Base-by-base conservation (phyloP, 2,113 vertebrate genomes). In the Microcebus jonahi region DNA sequence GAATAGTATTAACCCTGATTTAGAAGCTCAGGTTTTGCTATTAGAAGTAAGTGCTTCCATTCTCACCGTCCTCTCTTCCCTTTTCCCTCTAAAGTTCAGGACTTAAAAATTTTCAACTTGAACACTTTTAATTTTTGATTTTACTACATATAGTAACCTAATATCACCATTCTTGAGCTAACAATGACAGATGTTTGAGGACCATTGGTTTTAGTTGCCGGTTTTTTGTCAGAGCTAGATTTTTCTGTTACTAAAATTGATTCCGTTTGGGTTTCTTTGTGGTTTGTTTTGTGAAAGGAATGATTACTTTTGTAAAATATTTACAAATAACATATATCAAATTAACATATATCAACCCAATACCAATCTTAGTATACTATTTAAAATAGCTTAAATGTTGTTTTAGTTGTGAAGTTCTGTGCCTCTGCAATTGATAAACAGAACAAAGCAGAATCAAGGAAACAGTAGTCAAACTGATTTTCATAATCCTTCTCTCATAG, bases 381-480 rank as follows among this genome's bases (percentile, higher is more conserved):
- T 96, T 84, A 73, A 85, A 59, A 15, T 48, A 97, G n/a, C 79
- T 12, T 96, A 93, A 92, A 36, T 93, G 88, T 76, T 98, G 83
- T 96, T 92, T 98, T 96, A 93, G 88, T 95, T 95, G 65, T 27
- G 85, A 94, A 96, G 48, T 82, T 96, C 85, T 97, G 88, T 90
- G 96, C 36, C 4, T 5, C n/a, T 90, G 45, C 92, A 65, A 92
- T 92, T 98, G 96, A 95, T 97, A 97, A 98, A 95, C 8, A 91
- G 80, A 95, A 85, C 42, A 86, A 90, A 97, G 71, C 45, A 90
- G 96, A 97, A 61, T 97, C 63, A 97, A 84, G 39, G 84, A 98
- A 98, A 94, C 77, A 97, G 92, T 92, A 80, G 57, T 67, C 95
- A 95, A 94, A 87, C 82, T 94, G 77, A 96, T 97, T 98, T 98